These are phyloP conservation scores for Enteromius viviparus DNA, from an alignment of 2,797 vertebrate species.

Conservation along the genomic window DNA sequence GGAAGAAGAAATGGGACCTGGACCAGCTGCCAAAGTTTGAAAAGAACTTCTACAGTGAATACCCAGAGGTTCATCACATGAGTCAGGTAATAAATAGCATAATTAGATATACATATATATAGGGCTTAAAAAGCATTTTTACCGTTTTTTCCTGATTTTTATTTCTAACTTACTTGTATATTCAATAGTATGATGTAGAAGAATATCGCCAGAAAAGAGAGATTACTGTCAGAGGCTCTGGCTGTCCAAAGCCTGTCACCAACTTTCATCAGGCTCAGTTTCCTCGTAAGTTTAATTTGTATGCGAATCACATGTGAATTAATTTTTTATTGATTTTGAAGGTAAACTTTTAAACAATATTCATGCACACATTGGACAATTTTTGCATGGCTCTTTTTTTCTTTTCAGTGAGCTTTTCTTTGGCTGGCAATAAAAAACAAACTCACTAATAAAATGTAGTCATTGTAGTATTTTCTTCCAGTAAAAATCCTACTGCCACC, in stretches of 20 bases:
- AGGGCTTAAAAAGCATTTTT: background rate
- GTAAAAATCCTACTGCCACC: background rate
- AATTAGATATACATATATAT: too few relatives aligned
- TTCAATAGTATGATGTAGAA: conserved; percentile 87
- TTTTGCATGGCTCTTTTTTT: background rate
- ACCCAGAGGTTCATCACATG: conserved; percentile 87
- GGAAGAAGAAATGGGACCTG: conserved; percentile 96
- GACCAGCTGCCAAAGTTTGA: conserved; percentile 96
- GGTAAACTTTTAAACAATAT: background rate
- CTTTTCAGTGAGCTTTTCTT: background rate
- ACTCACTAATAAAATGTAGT: background rate
- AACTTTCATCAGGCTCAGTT: conserved; percentile 93
- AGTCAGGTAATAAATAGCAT: conserved; percentile 75
- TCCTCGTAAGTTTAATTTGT: conserved; percentile 86
- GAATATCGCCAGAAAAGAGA: conserved; percentile 92
- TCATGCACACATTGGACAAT: background rate
- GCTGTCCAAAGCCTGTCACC: conserved; percentile 86
- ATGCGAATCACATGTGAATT: background rate
- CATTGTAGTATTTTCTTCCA: background rate
- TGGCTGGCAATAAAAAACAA: background rate
- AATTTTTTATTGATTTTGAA: background rate
- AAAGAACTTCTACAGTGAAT: conserved; percentile 96
- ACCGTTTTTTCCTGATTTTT: background rate
- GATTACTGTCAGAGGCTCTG: conserved; percentile 90
- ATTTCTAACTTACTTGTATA: background rate